Base-by-base conservation (phyloP, 2,888 invertebrate genomes). In the Campaea margaritaria region DNA sequence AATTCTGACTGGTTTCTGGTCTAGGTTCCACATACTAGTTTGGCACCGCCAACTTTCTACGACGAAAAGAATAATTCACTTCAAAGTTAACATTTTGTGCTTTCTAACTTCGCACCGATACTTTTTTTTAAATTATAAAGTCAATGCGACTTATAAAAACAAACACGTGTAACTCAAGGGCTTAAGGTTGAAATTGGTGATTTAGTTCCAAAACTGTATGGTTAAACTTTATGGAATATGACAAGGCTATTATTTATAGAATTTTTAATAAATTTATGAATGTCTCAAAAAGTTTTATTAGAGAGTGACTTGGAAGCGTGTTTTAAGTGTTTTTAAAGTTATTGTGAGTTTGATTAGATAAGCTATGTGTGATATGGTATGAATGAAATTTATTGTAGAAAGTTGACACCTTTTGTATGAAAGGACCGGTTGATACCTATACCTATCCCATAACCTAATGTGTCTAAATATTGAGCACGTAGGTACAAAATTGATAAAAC, bases 231-330 rank as follows among this genome's bases (percentile, higher is more conserved):
- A 60, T 55, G 52, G 49, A 61, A 54, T 63, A 68, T 68, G 66
- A 68, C 64, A 66, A 43, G 49, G 47, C 41, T 77, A 81, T 85
- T 81, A 85, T 88, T 87, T 89, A 89, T 87, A 79, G 86, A 79
- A 86, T 85, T 82, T 88, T 86, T 86, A 88, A 89, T 87, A 85
- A 87, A 87, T 88, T 86, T 89, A 88, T 83, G 76, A 77, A 67
- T 75, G 76, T 75, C 83, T 76, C 59, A 44, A 76, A 71, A 76
- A 78, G 81, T 80, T 84, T 84, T 85, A 84, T 85, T 81, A 74
- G 46, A 45, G 58, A 74, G 81, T 79, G 82, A 83, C 83, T 83
- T 80, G 78, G 73, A 76, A 76, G 69, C 76, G 73, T 45, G 39
- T 53, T 48, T 53, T 53, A 54, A 45, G 54, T 54, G 2, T 59